Evolutionary conservation across 2,797 vertebrate genomes (phyloP).

Genomic region (Cheirogaleus major): DNA sequence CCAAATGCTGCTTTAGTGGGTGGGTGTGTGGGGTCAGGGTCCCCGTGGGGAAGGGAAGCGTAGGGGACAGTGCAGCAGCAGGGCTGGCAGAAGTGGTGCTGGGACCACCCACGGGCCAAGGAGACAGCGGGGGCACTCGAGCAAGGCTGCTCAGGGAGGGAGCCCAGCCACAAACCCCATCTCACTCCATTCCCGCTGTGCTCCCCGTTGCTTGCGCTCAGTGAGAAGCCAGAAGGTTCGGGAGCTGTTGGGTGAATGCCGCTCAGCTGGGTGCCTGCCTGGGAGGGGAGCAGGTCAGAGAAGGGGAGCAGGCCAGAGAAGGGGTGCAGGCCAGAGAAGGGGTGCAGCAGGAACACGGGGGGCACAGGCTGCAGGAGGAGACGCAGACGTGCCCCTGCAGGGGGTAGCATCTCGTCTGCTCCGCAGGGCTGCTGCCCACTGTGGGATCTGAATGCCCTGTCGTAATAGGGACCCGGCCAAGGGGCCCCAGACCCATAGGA

Average conservation of each 20-base stretch:
- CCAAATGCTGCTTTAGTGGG: fast-evolving
- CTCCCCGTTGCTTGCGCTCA: not conserved
- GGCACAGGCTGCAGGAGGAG: not conserved
- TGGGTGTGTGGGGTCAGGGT: fast-evolving
- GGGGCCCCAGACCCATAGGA: not conserved
- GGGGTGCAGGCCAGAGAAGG: not conserved
- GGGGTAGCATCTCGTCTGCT: fast-evolving
- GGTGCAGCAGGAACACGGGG: no score
- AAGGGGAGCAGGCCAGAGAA: no score
- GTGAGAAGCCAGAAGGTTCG: not conserved
- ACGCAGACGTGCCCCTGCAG: fast-evolving
- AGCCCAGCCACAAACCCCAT: not conserved
- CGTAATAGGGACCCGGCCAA: fast-evolving
- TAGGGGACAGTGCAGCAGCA: not conserved
- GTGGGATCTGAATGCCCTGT: fast-evolving
- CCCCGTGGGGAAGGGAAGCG: no score
- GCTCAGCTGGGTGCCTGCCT: not conserved
- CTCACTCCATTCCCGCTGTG: not conserved
- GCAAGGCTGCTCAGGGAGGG: fast-evolving
- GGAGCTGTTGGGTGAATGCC: not conserved
- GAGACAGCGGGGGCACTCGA: not conserved
- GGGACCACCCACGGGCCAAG: not conserved
- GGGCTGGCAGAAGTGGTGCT: not conserved
- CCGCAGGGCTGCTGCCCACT: fast-evolving
- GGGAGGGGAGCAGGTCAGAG: not conserved